Evolutionary conservation across 2,888 invertebrate genomes (phyloP).

Genomic region (Drosophila nigricruria): DNA sequence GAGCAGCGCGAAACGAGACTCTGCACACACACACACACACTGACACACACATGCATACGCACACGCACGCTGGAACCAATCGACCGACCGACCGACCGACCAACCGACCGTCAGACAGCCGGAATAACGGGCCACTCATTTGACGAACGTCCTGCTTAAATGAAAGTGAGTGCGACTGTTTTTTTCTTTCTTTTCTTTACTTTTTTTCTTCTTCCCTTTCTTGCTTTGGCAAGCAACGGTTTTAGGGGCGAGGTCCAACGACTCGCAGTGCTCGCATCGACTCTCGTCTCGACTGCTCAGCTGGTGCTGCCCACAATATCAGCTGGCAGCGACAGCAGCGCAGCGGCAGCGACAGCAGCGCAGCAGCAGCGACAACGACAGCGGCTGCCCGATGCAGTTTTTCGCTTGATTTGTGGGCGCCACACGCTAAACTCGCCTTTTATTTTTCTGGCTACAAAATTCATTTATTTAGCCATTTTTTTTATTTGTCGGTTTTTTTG

Average conservation of each 20-base stretch:
- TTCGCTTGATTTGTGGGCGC: conserved; percentile 55
- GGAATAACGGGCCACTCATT: conserved; percentile 31
- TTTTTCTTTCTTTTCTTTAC: not conserved
- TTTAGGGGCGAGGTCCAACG: conserved; percentile 49
- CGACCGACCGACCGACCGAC: conserved; percentile 1
- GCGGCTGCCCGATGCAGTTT: conserved; percentile 29
- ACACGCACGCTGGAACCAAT: conserved; percentile 12
- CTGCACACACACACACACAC: conserved; percentile 16
- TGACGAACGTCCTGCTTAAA: conserved; percentile 56
- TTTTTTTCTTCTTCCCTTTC: not conserved
- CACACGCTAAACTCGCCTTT: conserved; percentile 38
- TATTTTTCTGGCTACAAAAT: conserved; percentile 20
- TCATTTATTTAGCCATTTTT: conserved; percentile 29
- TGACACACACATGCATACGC: conserved; percentile 9
- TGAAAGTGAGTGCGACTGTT: conserved; percentile 52
- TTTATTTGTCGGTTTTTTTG: conserved; percentile 13
- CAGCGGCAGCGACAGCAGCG: conserved; percentile 7
- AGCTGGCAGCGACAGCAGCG: conserved; percentile 40
- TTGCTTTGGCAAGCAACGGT: conserved; percentile 14
- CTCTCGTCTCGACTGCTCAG: conserved; percentile 27
- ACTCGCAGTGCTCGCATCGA: conserved; percentile 19
- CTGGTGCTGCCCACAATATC: conserved; percentile 41
- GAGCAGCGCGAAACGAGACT: conserved; percentile 52
- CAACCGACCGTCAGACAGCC: conserved; percentile 8
- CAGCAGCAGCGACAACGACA: conserved; percentile 16